These are phyloP conservation scores for Lysandra coridon DNA, from an alignment of 2,888 invertebrate genomes.

Conservation along the genomic window DNA sequence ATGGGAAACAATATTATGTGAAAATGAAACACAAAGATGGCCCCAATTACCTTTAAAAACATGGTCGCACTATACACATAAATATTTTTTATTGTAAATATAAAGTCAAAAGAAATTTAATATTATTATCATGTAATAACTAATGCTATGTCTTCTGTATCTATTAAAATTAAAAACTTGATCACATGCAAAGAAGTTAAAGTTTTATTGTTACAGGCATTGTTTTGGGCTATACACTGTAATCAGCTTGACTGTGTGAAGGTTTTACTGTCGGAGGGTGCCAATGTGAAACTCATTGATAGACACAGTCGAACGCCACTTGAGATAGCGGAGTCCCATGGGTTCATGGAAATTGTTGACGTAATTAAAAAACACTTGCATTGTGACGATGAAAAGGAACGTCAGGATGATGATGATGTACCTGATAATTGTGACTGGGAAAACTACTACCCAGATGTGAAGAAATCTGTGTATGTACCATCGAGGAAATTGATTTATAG, in stretches of 20 bases:
- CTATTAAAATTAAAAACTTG: not conserved
- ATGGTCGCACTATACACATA: too few relatives aligned
- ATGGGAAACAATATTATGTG: too few relatives aligned
- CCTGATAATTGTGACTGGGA: slow-evolving; percentile 61
- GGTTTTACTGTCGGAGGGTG: slow-evolving; percentile 76
- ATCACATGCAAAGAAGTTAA: not conserved
- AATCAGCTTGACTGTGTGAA: slow-evolving; percentile 78
- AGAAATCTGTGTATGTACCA: slow-evolving; percentile 34
- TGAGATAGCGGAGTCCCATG: slow-evolving; percentile 78
- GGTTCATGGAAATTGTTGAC: slow-evolving; percentile 68
- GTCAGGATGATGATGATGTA: slow-evolving; percentile 42
- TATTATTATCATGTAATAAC: too few relatives aligned
- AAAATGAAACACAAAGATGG: too few relatives aligned
- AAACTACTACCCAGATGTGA: slow-evolving; percentile 75
- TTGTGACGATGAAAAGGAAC: slow-evolving; percentile 47
- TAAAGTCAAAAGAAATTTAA: too few relatives aligned
- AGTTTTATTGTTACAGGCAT: slow-evolving; percentile 67
- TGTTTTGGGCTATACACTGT: slow-evolving; percentile 82
- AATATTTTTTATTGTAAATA: too few relatives aligned
- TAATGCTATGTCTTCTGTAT: not conserved
- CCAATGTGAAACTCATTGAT: slow-evolving; percentile 74
- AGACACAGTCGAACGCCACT: slow-evolving; percentile 69
- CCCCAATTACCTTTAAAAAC: too few relatives aligned
- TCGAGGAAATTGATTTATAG: too few relatives aligned
- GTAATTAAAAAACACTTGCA: slow-evolving; percentile 64